Evolutionary conservation across 2,113 vertebrate genomes (phyloP), one percentile per base, ranked within the genome.

Genomic region (Trogon surrucura): DNA sequence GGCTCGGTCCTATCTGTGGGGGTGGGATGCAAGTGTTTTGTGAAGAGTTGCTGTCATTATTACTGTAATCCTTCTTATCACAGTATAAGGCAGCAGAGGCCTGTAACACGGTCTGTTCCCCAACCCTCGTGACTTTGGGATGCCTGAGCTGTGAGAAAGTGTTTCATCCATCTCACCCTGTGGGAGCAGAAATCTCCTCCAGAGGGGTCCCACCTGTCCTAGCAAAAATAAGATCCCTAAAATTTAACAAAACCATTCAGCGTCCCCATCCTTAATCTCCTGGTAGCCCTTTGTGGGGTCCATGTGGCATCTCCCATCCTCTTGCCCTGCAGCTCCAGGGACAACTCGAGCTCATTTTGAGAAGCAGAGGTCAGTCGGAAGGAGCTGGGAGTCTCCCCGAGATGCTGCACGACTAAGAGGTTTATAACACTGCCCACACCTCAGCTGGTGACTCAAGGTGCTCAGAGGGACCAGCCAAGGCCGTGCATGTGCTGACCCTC

Each of bases 401-500:
- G 72, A 4, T 36, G 29, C 53, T 32, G 23, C 25, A 3, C 80
- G 80, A 53, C 54, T 93, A 47, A 91, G 41, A 6, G 6, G 51
- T 85, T 19, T 56, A 5, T 32, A 38, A 14, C 0, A 7, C 62
- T 66, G 73, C 66, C 27, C 25, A 11, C 15, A 18, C 56, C 81
- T 48, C 32, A 11, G 41, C 41, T 41, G 41, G 41, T 41, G 41
- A 41, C 41, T 41, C 57, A 51, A 64, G 48, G 25, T 29, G 36
- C 29, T 47, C 4, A 10, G 17, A 45, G 60, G 53, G 29, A 23
- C 17, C 34, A 26, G 36, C 45, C 32, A 8, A 44, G 57, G 44
- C 15, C 1, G 0, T 4, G 16, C 25, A 2, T 5, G 10, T 41
- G 45, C 61, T 62, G 48, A 5, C 65, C 58, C 72, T 38, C 0